Base-by-base conservation (phyloP, 2,888 invertebrate genomes). In the Biston betularia region DNA sequence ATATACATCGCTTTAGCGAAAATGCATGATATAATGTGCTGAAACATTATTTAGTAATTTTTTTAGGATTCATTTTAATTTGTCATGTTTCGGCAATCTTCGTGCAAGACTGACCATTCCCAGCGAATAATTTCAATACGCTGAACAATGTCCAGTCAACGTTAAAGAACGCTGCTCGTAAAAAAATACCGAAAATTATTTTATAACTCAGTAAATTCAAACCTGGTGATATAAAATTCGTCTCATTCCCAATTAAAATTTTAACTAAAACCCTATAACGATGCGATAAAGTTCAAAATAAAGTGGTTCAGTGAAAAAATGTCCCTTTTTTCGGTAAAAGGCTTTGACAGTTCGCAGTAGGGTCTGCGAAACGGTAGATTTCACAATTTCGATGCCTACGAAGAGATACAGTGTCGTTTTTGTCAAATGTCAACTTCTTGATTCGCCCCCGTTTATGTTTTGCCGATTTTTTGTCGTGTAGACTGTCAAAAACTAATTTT, bases 391-490 rank as follows among this genome's bases (percentile, higher is more conserved):
- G 93, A 93, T 93, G 84, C 80, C 77, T 81, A 76, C 77, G 80
- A 75, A 62, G 62, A 79, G 93, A 93, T 93, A 89, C 76, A 77
- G 79, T 83, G 84, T 84, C 86, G 87, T 90, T 92, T 92, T 93
- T 92, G 92, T 93, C 92, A 91, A 91, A 91, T 92, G 92, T 93
- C 93, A 92, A 93, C 92, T 90, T 88, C 89, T 92, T 89, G 88
- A 89, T 89, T 85, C 88, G 88, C 86, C 83, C 80, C 81, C 76
- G 84, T 84, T 84, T 77, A 69, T 69, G 72, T 79, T 82, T 76
- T 76, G 75, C 74, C 70, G 72, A 80, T 80, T 77, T 79, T 80
- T 75, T 76, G 67, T 64, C 10, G 33, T 60, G 44, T 35, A 66
- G 53, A 60, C 14, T 67, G 65, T 59, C 57, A 56, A 58, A 62